A percentile compares a stretch with the other conserved stretches of the same genome.
phyloP scores from a whole-genome alignment of 2,888 invertebrate genomes.

The Hypomecis atomaria region DNA sequence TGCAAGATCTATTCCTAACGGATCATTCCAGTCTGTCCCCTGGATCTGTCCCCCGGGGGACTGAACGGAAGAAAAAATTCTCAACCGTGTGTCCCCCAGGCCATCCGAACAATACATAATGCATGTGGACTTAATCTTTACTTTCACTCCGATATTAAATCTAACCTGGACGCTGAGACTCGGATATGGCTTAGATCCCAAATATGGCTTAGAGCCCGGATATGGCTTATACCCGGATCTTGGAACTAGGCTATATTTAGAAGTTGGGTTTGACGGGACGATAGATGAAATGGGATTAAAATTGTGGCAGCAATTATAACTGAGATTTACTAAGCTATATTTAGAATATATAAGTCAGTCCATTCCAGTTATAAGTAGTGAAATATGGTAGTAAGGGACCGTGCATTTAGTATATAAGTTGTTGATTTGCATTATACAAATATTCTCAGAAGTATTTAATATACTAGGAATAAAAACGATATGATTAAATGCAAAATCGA shows the following conservation, averaged over 20 bases:
- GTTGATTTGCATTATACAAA: no score
- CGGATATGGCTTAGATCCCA: constrained; percentile 1
- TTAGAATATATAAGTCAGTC: no score
- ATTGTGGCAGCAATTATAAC: not conserved
- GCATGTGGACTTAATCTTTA: constrained; percentile 13
- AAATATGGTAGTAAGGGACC: no score
- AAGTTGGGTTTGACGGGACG: not conserved
- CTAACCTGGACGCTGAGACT: constrained; percentile 8
- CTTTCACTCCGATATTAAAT: constrained; percentile 11
- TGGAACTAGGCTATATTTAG: not conserved
- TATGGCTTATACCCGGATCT: not conserved
- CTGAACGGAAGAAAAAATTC: not conserved
- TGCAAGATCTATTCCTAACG: no score
- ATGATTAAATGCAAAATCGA: no score
- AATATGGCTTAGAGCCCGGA: not conserved
- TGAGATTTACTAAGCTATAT: no score
- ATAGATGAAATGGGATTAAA: not conserved
- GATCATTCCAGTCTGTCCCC: no score
- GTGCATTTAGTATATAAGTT: no score
- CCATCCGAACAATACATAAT: constrained; percentile 15
- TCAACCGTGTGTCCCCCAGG: not conserved
- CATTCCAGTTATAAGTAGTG: no score
- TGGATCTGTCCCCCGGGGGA: no score
- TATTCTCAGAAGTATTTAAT: no score
- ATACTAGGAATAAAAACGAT: no score